phyloP scores from a whole-genome alignment of 2,797 vertebrate genomes.

The Euphonia xanthogaster region DNA sequence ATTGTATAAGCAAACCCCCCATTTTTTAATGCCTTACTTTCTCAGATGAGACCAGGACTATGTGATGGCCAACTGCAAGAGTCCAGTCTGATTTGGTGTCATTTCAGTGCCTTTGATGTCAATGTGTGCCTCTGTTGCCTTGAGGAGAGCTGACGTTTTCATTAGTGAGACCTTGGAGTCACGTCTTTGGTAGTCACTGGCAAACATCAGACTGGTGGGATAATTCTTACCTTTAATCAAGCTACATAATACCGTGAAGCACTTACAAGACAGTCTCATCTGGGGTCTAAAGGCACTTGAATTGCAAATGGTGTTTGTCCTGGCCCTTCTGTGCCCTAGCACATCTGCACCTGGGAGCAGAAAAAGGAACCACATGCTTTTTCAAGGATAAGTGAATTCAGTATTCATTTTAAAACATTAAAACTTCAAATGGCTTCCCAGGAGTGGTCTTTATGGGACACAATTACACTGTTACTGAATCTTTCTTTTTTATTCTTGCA shows the following conservation, averaged over 20 bases:
- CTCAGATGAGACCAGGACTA: background rate
- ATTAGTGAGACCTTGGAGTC: background rate
- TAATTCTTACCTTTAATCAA: constrained; percentile 3
- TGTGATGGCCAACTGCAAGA: background rate
- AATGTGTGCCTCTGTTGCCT: background rate
- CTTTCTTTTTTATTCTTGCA: constrained; percentile 54
- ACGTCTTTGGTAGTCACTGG: background rate
- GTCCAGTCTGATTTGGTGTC: background rate
- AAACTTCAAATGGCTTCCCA: constrained; percentile 18
- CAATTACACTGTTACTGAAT: constrained; percentile 49
- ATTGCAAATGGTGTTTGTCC: constrained; percentile 49
- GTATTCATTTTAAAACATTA: constrained; percentile 40
- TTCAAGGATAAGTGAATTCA: constrained; percentile 14
- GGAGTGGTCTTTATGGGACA: constrained; percentile 15
- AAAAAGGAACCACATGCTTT: background rate
- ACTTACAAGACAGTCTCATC: background rate
- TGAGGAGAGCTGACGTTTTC: background rate
- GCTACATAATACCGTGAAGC: background rate
- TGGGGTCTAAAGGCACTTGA: constrained; percentile 29
- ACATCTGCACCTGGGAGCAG: background rate
- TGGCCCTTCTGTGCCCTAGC: background rate
- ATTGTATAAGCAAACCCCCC: background rate
- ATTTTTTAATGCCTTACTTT: background rate
- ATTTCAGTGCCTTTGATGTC: background rate
- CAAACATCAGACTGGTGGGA: background rate